Evolutionary conservation across 2,888 invertebrate species (phyloP).

Genomic region (Sepioteuthis lessoniana): DNA sequence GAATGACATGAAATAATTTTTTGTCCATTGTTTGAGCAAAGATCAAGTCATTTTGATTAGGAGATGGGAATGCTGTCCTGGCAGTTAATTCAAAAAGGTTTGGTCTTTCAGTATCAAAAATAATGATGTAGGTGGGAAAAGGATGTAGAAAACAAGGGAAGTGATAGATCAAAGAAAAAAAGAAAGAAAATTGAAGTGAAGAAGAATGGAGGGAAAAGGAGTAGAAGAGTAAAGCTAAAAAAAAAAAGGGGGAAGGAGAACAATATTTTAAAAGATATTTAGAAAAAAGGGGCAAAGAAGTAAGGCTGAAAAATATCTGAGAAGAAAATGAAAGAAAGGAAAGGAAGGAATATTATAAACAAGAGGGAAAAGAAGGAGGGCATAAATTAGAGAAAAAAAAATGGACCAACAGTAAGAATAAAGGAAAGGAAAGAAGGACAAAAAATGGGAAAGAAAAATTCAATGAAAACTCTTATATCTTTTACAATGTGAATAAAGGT

Average conservation of each 20-base stretch:
- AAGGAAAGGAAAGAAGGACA: too few species aligned
- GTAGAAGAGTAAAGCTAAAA: background rate
- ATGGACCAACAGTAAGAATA: too few species aligned
- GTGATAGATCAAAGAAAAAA: background rate
- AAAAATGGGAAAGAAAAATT: too few species aligned
- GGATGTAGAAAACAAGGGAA: background rate
- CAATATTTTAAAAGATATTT: too few species aligned
- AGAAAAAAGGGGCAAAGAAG: too few species aligned
- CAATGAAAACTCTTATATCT: too few species aligned
- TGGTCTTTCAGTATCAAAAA: background rate
- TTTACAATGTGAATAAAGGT: too few species aligned
- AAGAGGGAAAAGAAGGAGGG: too few species aligned
- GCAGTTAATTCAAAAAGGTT: background rate
- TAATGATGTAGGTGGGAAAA: background rate
- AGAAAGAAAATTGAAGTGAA: background rate
- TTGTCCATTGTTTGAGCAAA: background rate
- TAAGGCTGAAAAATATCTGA: too few species aligned
- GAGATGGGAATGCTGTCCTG: constrained; percentile 17
- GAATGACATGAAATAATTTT: constrained; percentile 8
- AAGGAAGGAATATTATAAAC: too few species aligned
- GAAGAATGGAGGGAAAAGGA: background rate
- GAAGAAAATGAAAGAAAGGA: too few species aligned
- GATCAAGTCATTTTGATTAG: constrained; percentile 33
- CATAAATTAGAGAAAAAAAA: too few species aligned
- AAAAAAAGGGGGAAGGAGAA: background rate